These are phyloP conservation scores for Siniperca undulata DNA, from an alignment of 2,797 vertebrate species.

Conservation along the genomic window DNA sequence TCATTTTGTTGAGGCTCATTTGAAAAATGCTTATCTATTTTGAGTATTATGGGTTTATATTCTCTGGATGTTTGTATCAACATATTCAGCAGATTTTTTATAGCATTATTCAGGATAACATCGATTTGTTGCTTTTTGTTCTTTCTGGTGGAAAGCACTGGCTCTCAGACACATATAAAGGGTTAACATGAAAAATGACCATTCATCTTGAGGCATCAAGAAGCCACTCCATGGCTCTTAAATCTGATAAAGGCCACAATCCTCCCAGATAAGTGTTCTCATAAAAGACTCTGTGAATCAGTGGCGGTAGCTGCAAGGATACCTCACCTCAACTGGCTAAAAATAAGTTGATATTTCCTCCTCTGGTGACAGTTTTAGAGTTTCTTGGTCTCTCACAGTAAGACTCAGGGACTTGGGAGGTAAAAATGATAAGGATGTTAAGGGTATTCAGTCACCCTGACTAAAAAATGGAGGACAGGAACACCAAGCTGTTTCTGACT, in stretches of 20 bases:
- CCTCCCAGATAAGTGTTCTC: slow-evolving; percentile 48
- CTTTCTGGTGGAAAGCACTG: neutral
- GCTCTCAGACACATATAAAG: slow-evolving; percentile 17
- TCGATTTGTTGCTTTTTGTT: neutral
- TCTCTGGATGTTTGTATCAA: no score
- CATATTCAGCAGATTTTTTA: neutral
- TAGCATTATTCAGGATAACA: neutral
- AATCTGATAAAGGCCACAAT: slow-evolving; percentile 60
- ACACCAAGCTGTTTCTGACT: neutral
- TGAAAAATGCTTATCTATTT: slow-evolving; percentile 1
- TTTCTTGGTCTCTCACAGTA: slow-evolving; percentile 31
- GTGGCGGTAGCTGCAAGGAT: slow-evolving; percentile 59
- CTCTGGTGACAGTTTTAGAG: slow-evolving; percentile 65
- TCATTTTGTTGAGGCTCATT: neutral
- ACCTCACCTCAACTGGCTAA: slow-evolving; percentile 69
- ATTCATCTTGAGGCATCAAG: slow-evolving; percentile 56
- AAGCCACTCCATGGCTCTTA: slow-evolving; percentile 42
- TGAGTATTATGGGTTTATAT: neutral
- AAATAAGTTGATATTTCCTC: slow-evolving; percentile 72
- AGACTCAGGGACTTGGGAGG: slow-evolving; percentile 20
- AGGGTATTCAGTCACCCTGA: slow-evolving; percentile 10
- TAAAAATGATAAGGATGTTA: slow-evolving; percentile 38
- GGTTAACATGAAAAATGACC: slow-evolving; percentile 33
- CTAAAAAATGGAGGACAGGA: neutral
- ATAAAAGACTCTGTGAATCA: slow-evolving; percentile 58